Evolutionary conservation across 2,797 vertebrate genomes (phyloP).

Genomic region (Echiichthys vipera): DNA sequence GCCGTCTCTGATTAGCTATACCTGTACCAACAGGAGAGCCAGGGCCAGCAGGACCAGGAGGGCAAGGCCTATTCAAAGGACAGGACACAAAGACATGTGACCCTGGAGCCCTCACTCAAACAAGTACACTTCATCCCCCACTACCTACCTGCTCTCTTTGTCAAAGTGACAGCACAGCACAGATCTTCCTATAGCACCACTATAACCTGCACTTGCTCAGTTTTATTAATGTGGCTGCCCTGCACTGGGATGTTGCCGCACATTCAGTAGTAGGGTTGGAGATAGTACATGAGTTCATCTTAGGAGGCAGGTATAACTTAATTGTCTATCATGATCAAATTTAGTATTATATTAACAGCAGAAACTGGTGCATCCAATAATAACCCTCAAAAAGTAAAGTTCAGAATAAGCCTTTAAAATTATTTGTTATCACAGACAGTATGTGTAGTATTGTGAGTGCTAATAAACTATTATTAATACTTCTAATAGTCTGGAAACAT

Average conservation of each 20-base stretch:
- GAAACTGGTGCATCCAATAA: neutral
- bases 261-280: neutral
- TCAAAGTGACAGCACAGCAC: slow-evolving; percentile 55
- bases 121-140: slow-evolving; percentile 59
- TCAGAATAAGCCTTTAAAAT: neutral
- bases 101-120: slow-evolving; percentile 54
- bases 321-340: neutral
- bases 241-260: slow-evolving; percentile 4
- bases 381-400: neutral
- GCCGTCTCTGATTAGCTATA: slow-evolving; percentile 76
- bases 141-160: slow-evolving; percentile 41
- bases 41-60: slow-evolving; percentile 50
- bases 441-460: neutral
- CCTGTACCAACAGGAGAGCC: slow-evolving; percentile 68
- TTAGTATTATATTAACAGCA: neutral
- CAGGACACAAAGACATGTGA: slow-evolving; percentile 65
- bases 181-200: slow-evolving; percentile 13
- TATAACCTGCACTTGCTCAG: slow-evolving; percentile 7
- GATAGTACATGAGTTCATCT: neutral
- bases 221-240: slow-evolving; percentile 33
- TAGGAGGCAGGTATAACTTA: neutral
- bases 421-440: neutral
- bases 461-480: neutral
- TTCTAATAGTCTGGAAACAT: neutral
- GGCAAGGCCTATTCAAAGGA: slow-evolving; percentile 65